Percentiles rank a stretch among this genome's conserved stretches.
These are phyloP conservation scores for Smittia aterrima DNA, from an alignment of 2,888 invertebrate species.

Conservation along the genomic window DNA sequence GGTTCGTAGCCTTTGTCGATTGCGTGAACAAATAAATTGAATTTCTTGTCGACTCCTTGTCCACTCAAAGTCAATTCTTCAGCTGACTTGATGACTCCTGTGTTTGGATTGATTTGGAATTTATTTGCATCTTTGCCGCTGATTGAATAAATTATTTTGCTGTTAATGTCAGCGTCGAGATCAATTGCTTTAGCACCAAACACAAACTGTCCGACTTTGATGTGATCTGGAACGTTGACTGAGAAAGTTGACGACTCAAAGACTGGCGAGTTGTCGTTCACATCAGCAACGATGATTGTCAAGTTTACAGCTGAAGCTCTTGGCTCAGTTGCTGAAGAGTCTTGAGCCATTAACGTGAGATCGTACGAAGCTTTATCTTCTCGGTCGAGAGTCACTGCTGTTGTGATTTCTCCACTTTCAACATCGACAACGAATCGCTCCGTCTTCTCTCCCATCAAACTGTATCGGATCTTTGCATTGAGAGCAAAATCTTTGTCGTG, in stretches of 20 bases:
- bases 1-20: constrained; percentile 73
- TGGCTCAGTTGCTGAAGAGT: constrained; percentile 82
- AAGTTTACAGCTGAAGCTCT: constrained; percentile 79
- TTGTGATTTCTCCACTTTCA: constrained; percentile 75
- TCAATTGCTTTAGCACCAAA: constrained; percentile 87
- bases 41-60: constrained; percentile 60
- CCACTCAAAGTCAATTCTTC: constrained; percentile 61
- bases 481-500: constrained; percentile 78
- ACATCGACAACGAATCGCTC: constrained; percentile 78
- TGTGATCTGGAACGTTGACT: constrained; percentile 79
- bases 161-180: constrained; percentile 77
- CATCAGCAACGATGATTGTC: constrained; percentile 74
- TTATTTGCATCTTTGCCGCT: constrained; percentile 73
- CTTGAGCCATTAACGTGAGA: constrained; percentile 82
- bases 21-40: constrained; percentile 73
- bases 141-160: constrained; percentile 74
- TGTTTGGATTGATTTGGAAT: constrained; percentile 75
- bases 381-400: constrained; percentile 70
- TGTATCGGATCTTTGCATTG: constrained; percentile 85
- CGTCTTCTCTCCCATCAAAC: constrained; percentile 75
- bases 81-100: constrained; percentile 82
- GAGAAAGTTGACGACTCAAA: constrained; percentile 74
- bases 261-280: constrained; percentile 81
- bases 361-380: constrained; percentile 76
- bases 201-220: constrained; percentile 78